Conservation (phyloP, 1,140 invertebrate species). For the Heliconius hewitsoni region DNA sequence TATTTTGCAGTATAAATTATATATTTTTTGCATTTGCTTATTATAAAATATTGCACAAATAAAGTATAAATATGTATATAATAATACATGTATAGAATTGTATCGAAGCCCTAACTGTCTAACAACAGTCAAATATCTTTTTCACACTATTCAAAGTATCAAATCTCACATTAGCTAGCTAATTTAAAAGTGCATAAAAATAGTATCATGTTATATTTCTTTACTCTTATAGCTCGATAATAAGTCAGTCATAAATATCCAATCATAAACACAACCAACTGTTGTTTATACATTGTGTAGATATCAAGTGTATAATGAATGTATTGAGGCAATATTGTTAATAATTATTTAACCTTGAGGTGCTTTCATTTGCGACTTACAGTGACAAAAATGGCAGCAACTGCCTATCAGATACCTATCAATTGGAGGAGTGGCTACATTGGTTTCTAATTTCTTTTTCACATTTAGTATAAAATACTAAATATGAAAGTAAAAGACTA, state of each 20-base stretch:
- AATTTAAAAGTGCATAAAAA: not conserved
- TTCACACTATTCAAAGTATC: not conserved
- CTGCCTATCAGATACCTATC: too few relatives aligned
- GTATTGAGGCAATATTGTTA: too few relatives aligned
- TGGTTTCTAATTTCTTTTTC: too few relatives aligned
- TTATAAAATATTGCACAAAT: not conserved
- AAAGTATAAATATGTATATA: not conserved
- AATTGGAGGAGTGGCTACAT: too few relatives aligned
- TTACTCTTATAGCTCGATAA: not conserved
- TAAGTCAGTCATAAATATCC: not conserved
- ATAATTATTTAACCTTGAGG: too few relatives aligned
- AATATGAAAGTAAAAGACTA: too few relatives aligned
- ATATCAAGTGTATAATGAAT: not conserved
- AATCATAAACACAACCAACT: not conserved
- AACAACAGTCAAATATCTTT: not conserved
- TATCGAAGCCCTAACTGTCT: not conserved
- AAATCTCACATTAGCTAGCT: not conserved
- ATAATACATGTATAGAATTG: not conserved
- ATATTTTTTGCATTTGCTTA: not conserved
- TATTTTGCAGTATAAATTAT: conserved; percentile 31
- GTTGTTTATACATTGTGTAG: not conserved
- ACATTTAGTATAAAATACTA: too few relatives aligned
- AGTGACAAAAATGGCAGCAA: too few relatives aligned
- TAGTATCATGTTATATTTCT: not conserved
- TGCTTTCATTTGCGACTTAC: too few relatives aligned